Base-by-base conservation (phyloP, 2,888 invertebrate species). In the Galeruca laticollis region DNA sequence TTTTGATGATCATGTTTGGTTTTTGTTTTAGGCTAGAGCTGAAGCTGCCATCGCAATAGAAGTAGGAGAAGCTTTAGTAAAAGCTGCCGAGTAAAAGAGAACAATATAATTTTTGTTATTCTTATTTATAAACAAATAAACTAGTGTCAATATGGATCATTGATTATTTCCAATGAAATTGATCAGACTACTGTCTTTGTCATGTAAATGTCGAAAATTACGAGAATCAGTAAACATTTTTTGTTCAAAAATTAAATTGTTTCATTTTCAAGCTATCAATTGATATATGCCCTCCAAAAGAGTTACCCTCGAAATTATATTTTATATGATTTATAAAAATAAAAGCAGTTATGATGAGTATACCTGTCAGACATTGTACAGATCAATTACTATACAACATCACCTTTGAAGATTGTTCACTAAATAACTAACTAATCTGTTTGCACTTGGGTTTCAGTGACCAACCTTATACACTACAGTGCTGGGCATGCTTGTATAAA, bases 31-130 rank as follows among this genome's bases (percentile, higher is more conserved):
- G 92, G 91, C 90, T 56, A 90, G 88, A 84, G 98, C 97, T 15
- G 96, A 97, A 87, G 98, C 98, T 62, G 91, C 92, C 73, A 96
- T 99, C 81, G 95, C 96, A 43, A 87, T 98, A 9, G 98, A 99
- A 87, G 97, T 97, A 64, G 96, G 94, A 62, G 97, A 98, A 87
- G 97, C 97, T 77, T 89, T 99, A 78, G 92, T 96, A 65, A 95
- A 94, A 86, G 97, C 98, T 73, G 88, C 90, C 70, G 87, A 88
- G 85, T 90, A 89, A 88, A 82, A 75, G 21, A 57, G 26, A 26
- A 26, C 66, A 68, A 62, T 60, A 31, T 73, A 74, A 67, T 57
- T 68, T 68, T 65, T 61, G 60, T 73, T 69, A 71, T 71, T 69
- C 70, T 74, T 70, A 64, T 73, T 65, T 72, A 54, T 54, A 56